These are phyloP conservation scores for Lordiphosa fenestrarum DNA, from an alignment of 2,888 invertebrate species.

Conservation along the genomic window DNA sequence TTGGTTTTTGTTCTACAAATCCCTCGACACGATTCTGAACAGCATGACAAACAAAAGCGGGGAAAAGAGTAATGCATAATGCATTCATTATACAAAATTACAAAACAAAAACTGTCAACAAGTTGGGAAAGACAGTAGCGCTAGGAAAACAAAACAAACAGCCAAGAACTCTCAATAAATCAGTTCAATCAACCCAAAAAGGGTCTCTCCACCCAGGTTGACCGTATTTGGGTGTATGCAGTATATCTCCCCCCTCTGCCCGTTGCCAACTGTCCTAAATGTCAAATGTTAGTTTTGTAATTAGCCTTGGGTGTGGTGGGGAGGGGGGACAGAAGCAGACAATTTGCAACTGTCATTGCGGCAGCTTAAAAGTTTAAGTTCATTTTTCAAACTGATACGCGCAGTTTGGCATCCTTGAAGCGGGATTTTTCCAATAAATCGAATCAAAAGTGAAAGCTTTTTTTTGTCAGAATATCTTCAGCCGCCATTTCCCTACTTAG, in stretches of 20 bases:
- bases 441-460: conserved; percentile 30
- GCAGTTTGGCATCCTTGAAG: conserved; percentile 49
- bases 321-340: conserved; percentile 41
- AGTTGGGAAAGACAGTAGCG: conserved; percentile 31
- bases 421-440: conserved; percentile 1
- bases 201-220: conserved; percentile 4
- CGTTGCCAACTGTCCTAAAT: conserved; percentile 51
- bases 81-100: conserved; percentile 70
- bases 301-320: conserved; percentile 43
- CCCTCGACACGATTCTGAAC: conserved; percentile 32
- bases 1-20: conserved; percentile 23
- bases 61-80: conserved; percentile 43
- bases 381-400: conserved; percentile 40
- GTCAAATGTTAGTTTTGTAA: conserved; percentile 70
- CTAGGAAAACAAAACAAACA: conserved; percentile 19
- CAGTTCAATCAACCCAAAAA: conserved; percentile 1
- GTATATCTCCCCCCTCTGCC: conserved; percentile 9
- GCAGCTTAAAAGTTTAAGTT: conserved; percentile 43
- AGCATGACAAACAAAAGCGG: conserved; percentile 41
- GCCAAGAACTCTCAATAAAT: too few relatives aligned
- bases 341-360: conserved; percentile 73
- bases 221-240: conserved; percentile 2
- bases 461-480: conserved; percentile 20
- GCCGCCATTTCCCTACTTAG: background rate
- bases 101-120: conserved; percentile 70